These are phyloP conservation scores for Montipora efflorescens DNA, from an alignment of 64 coral and sea anemone species.

Conservation along the genomic window DNA sequence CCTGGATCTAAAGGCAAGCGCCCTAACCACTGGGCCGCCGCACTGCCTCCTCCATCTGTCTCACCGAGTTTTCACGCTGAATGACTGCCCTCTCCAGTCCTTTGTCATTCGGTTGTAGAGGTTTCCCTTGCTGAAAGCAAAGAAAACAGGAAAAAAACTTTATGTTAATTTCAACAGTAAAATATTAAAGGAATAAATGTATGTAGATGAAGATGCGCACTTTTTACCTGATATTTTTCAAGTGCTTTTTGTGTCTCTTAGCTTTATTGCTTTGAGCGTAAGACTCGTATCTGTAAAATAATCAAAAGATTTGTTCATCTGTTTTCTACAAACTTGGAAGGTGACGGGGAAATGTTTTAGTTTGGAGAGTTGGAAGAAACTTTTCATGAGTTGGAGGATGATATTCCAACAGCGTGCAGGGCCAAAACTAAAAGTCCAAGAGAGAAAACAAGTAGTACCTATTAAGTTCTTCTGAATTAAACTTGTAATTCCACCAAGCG, in stretches of 20 bases:
- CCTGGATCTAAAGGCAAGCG: too few species aligned
- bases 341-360: background rate
- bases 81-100: constrained; percentile 39
- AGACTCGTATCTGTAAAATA: background rate
- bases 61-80: background rate
- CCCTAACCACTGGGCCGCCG: too few species aligned
- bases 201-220: background rate
- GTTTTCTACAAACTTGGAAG: background rate
- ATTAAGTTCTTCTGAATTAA: constrained; percentile 42
- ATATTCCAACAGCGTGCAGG: background rate
- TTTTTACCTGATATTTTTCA: constrained; percentile 35
- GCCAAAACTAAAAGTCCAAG: background rate
- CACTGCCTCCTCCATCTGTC: background rate
- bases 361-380: background rate
- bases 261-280: constrained; percentile 5
- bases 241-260: constrained; percentile 2
- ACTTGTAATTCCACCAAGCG: constrained; percentile 61
- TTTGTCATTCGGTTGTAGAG: constrained; percentile 38
- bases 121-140: constrained; percentile 14
- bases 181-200: too few species aligned
- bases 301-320: background rate
- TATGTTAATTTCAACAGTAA: background rate
- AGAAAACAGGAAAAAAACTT: background rate
- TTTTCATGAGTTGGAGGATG: background rate
- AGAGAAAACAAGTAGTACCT: background rate